A percentile compares a stretch with the other conserved stretches of the same genome.
phyloP scores from a whole-genome alignment of 2,888 invertebrate species.

The Halictus ligatus region DNA sequence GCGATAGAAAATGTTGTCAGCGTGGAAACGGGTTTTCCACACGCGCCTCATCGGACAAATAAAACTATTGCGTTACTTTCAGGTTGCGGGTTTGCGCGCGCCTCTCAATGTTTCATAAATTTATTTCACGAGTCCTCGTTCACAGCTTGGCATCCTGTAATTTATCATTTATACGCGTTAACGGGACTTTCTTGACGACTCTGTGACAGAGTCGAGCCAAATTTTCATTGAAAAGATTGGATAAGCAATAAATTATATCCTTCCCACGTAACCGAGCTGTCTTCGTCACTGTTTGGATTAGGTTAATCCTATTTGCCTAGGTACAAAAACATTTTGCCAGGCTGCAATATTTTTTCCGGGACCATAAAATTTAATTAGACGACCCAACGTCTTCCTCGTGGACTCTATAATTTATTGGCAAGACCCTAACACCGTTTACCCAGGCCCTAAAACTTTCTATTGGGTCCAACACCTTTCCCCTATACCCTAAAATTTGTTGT shows the following conservation, averaged over 20 bases:
- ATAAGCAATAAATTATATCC: background rate
- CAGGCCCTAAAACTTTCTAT: background rate
- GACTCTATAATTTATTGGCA: background rate
- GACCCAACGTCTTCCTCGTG: too few species aligned
- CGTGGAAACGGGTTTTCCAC: background rate
- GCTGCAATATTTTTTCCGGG: background rate
- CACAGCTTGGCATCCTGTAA: background rate
- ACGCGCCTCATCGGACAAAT: background rate
- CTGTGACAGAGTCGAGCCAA: background rate
- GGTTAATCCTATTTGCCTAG: background rate
- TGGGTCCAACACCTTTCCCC: too few species aligned
- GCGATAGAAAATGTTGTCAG: background rate
- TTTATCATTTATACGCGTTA: background rate
- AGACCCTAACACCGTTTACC: background rate
- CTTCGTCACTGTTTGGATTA: background rate
- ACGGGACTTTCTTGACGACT: background rate
- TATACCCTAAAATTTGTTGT: background rate
- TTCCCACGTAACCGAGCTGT: background rate
- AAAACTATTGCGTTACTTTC: background rate
- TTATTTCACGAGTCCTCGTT: background rate
- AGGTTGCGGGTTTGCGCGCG: background rate
- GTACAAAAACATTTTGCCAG: background rate
- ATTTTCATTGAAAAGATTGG: background rate
- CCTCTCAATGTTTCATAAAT: background rate
- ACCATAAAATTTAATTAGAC: background rate